Evolutionary conservation across 2,888 invertebrate genomes (phyloP).

Genomic region (Frankliniella intonsa): DNA sequence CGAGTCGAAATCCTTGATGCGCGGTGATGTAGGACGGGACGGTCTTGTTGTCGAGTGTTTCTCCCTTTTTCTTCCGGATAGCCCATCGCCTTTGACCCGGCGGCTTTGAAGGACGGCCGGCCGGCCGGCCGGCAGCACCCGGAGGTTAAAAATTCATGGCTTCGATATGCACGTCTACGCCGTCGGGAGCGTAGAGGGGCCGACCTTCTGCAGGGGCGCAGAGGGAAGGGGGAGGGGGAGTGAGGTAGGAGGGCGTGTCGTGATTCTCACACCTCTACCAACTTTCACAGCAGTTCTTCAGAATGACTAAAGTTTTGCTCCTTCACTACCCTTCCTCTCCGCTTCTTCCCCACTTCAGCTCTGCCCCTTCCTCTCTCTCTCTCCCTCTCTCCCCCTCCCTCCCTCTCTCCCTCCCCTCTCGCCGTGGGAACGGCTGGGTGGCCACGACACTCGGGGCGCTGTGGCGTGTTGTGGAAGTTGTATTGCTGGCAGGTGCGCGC

Average conservation of each 20-base stretch:
- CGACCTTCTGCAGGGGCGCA: no score
- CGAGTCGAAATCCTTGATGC: no score
- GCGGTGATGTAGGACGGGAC: no score
- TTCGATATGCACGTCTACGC: no score
- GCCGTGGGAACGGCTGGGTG: not conserved
- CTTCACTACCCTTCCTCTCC: not conserved
- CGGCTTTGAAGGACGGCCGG: no score
- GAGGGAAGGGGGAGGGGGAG: no score
- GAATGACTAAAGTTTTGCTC: slow-evolving; percentile 15
- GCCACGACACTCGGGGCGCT: not conserved
- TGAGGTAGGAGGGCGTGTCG: not conserved
- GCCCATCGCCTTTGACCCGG: no score
- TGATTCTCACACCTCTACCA: slow-evolving; percentile 16
- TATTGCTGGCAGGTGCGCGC: not conserved
- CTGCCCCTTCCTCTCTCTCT: not conserved
- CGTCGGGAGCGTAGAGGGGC: no score
- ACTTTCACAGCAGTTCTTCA: slow-evolving; percentile 20
- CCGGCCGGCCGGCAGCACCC: no score
- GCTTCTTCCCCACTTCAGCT: not conserved
- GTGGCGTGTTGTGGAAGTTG: not conserved
- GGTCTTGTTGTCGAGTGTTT: no score
- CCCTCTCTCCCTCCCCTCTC: not conserved
- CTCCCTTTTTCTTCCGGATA: no score
- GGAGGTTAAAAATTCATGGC: not conserved
- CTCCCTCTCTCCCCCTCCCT: not conserved